These are phyloP conservation scores for Rhynchonycteris naso DNA, from an alignment of 2,797 vertebrate genomes.

Conservation along the genomic window DNA sequence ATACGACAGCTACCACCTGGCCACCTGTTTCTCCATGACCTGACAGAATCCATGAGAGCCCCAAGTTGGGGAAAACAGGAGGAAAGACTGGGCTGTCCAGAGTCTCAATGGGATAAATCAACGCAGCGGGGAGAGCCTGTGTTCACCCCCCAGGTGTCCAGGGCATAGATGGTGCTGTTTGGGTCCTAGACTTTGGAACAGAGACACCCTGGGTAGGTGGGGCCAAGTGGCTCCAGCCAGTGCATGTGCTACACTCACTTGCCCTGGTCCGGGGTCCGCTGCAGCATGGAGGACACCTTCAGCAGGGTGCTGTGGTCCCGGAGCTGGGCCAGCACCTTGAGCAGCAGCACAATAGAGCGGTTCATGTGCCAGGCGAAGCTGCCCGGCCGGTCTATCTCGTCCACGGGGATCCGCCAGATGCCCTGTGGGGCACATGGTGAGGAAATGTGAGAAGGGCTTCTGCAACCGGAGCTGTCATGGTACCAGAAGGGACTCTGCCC, in stretches of 20 bases:
- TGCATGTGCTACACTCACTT: conserved; percentile 90
- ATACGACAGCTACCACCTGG: not conserved
- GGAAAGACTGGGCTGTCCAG: not conserved
- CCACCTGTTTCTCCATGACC: not conserved
- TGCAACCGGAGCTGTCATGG: not conserved
- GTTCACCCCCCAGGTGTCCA: too few relatives aligned
- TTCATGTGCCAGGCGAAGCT: conserved; percentile 99
- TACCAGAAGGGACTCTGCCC: not conserved
- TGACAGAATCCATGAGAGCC: not conserved
- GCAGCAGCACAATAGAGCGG: conserved; percentile 96
- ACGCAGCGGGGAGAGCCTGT: not conserved
- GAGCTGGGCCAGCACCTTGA: conserved; percentile 95
- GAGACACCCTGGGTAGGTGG: not conserved
- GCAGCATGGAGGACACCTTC: conserved; percentile 98
- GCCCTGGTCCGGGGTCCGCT: conserved; percentile 99
- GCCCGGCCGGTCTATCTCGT: conserved; percentile 99
- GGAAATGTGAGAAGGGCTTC: not conserved
- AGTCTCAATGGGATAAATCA: not conserved
- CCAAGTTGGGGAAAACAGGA: not conserved
- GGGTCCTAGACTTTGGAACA: not conserved
- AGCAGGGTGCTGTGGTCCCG: conserved; percentile 96
- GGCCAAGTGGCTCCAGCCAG: not conserved
- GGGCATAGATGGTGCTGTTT: not conserved
- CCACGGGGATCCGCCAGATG: conserved; percentile 99
- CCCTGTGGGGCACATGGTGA: conserved; percentile 87